Evolutionary conservation across 2,797 vertebrate species (phyloP).

Genomic region (Syncerus caffer): DNA sequence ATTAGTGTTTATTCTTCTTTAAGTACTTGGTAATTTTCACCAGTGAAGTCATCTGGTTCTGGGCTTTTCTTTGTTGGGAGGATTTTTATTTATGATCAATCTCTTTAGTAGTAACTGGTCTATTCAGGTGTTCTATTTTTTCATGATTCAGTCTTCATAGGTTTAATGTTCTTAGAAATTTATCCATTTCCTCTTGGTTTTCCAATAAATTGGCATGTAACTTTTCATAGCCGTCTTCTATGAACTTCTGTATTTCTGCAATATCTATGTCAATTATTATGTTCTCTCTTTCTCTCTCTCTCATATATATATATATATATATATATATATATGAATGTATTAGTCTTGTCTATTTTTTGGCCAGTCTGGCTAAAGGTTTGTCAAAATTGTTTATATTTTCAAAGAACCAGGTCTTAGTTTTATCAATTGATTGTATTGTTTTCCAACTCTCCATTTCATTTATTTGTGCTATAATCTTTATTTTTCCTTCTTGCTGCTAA

Average conservation of each 20-base stretch:
- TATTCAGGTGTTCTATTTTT: background rate
- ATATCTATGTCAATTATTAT: background rate
- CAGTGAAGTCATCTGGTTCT: background rate
- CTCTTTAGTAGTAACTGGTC: background rate
- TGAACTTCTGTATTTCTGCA: background rate
- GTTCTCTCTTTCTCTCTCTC: background rate
- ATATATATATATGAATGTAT: background rate
- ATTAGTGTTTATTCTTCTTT: background rate
- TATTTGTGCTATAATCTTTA: background rate
- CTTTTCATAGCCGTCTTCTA: background rate
- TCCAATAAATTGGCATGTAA: background rate
- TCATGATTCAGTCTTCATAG: background rate
- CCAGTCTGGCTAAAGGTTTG: background rate
- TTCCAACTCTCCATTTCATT: background rate
- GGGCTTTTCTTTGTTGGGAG: background rate
- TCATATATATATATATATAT: background rate
- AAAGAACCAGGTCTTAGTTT: background rate
- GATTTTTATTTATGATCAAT: background rate
- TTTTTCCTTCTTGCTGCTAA: background rate
- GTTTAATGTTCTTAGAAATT: background rate
- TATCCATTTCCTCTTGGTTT: background rate
- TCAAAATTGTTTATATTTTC: background rate
- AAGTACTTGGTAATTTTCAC: background rate
- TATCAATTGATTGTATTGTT: background rate
- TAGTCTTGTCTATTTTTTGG: background rate